A percentile compares a stretch with the other conserved stretches of the same genome.
Evolutionary conservation across 2,888 invertebrate species (phyloP).

Genomic region (Candidula unifasciata): DNA sequence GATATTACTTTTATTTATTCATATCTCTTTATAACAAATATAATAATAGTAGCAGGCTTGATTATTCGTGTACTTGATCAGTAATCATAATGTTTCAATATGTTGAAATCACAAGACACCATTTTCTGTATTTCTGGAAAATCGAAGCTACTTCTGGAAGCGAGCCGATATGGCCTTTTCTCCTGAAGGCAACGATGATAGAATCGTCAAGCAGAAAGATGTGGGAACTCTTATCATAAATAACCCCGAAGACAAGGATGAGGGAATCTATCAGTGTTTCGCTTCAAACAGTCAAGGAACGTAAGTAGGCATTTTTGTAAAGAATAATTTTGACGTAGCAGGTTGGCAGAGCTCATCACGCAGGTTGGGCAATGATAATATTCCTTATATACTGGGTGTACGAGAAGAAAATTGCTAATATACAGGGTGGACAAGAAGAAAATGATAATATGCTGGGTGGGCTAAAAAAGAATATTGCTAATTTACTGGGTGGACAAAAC

Average conservation of each 20-base stretch:
- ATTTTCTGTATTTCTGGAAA: not conserved
- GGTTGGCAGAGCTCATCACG: no score
- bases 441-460: no score
- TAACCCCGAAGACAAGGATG: constrained; percentile 91
- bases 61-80: no score
- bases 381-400: no score
- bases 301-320: constrained; percentile 16
- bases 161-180: constrained; percentile 97
- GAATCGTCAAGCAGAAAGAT: constrained; percentile 92
- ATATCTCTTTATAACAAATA: no score
- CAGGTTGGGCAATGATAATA: no score
- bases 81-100: not conserved
- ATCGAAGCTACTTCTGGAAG: constrained; percentile 85
- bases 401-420: no score
- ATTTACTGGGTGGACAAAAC: no score
- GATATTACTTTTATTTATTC: no score
- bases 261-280: constrained; percentile 96
- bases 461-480: no score
- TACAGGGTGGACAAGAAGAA: no score
- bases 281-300: constrained; percentile 93
- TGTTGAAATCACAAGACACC: not conserved
- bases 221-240: constrained; percentile 95
- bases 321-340: not conserved
- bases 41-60: no score
- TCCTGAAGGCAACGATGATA: constrained; percentile 94